These are phyloP conservation scores for Synchiropus splendidus DNA, from an alignment of 2,113 vertebrate species.

Conservation along the genomic window DNA sequence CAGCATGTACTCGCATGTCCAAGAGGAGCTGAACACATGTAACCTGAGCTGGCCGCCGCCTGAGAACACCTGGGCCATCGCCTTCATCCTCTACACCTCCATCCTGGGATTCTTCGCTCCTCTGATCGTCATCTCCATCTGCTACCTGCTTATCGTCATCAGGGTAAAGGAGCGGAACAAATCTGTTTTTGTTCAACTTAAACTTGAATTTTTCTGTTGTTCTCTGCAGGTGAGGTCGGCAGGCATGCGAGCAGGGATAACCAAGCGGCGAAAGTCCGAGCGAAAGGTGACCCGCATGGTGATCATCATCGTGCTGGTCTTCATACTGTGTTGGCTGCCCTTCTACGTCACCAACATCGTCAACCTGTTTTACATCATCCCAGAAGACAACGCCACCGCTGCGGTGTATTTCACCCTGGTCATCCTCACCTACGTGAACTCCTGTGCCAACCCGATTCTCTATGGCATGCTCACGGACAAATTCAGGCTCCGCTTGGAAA, in stretches of 20 bases:
- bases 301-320: slow-evolving; percentile 85
- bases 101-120: slow-evolving; percentile 83
- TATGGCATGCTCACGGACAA: slow-evolving; percentile 86
- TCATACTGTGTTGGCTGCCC: slow-evolving; percentile 85
- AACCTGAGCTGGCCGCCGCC: slow-evolving; percentile 89
- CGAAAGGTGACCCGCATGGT: slow-evolving; percentile 88
- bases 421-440: slow-evolving; percentile 85
- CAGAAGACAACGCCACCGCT: slow-evolving; percentile 53
- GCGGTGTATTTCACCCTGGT: slow-evolving; percentile 77
- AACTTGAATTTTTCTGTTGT: slow-evolving; percentile 1
- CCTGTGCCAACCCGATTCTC: slow-evolving; percentile 86
- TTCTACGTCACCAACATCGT: slow-evolving; percentile 83
- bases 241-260: slow-evolving; percentile 69
- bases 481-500: slow-evolving; percentile 83
- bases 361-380: slow-evolving; percentile 78
- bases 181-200: too few species aligned
- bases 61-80: slow-evolving; percentile 62
- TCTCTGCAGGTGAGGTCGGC: slow-evolving; percentile 71
- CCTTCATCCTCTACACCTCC: slow-evolving; percentile 81
- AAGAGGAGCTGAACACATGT: slow-evolving; percentile 74
- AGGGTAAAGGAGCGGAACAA: slow-evolving; percentile 50
- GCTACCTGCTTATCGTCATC: slow-evolving; percentile 84
- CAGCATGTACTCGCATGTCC: slow-evolving; percentile 75
- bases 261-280: slow-evolving; percentile 74
- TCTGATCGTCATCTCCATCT: slow-evolving; percentile 78